Conservation (phyloP, 2,797 vertebrate species). For the Xiphophorus birchmanni region DNA sequence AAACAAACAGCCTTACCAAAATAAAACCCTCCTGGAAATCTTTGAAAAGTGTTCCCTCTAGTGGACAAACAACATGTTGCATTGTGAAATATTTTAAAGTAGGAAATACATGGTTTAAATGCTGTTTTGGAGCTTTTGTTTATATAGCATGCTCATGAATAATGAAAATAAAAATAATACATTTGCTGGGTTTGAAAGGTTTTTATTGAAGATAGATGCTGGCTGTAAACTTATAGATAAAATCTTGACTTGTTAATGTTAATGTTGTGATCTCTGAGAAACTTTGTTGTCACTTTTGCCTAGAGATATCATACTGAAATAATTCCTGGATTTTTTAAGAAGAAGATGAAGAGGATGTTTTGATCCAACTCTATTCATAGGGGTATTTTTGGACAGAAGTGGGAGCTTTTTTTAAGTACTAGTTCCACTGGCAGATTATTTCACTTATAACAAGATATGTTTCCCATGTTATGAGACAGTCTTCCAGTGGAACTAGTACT, state of each 20-base stretch:
- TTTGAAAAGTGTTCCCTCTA: slow-evolving; percentile 44
- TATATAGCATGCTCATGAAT: neutral
- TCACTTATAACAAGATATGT: no score
- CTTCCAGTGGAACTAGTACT: no score
- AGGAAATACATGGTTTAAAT: neutral
- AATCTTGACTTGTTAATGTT: neutral
- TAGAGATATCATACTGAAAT: neutral
- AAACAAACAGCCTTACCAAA: neutral
- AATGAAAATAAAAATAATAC: neutral
- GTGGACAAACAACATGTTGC: slow-evolving; percentile 36
- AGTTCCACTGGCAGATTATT: no score
- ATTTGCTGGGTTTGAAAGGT: neutral
- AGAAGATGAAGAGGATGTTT: neutral
- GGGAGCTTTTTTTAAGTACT: neutral
- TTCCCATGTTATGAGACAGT: no score
- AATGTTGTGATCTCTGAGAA: neutral
- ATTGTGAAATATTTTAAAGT: neutral
- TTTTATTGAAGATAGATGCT: neutral
- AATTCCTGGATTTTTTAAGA: neutral
- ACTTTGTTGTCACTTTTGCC: neutral
- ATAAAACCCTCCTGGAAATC: neutral
- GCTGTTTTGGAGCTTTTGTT: neutral
- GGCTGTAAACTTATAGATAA: neutral
- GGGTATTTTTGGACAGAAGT: neutral
- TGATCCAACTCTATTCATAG: neutral